These are phyloP conservation scores for Aphodius granarius DNA, from an alignment of 2,888 invertebrate genomes.

Conservation along the genomic window DNA sequence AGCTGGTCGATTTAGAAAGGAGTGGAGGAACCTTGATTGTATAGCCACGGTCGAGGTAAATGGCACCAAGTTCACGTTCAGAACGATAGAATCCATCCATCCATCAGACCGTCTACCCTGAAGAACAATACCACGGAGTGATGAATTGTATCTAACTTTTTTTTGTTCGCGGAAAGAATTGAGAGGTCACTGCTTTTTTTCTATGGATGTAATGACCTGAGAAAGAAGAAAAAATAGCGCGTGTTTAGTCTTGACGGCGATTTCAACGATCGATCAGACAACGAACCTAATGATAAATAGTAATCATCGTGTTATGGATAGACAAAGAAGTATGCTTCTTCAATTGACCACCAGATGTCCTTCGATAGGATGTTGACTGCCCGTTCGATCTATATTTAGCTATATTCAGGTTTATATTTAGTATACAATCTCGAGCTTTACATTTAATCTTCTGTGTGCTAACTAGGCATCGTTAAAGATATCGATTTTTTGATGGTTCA, in stretches of 20 bases:
- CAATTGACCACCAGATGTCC: neutral
- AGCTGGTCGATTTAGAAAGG: conserved; percentile 41
- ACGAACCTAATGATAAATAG: too few species aligned
- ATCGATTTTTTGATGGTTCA: neutral
- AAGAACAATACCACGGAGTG: neutral
- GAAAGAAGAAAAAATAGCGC: neutral
- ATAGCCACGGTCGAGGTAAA: conserved; percentile 53
- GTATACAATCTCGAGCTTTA: too few species aligned
- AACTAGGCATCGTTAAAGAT: too few species aligned
- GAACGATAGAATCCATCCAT: neutral
- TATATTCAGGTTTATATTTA: neutral
- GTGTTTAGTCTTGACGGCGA: neutral
- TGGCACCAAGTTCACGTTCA: conserved; percentile 53
- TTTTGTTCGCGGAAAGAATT: neutral
- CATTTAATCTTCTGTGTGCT: too few species aligned
- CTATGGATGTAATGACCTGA: neutral
- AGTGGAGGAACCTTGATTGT: conserved; percentile 43
- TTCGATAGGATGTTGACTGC: neutral
- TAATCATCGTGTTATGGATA: too few species aligned
- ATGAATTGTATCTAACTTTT: neutral
- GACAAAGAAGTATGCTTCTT: neutral
- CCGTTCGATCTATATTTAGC: neutral
- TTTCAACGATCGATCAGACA: neutral
- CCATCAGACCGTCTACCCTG: neutral
- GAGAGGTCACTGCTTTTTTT: neutral